Evolutionary conservation across 64 coral and sea anemone species (phyloP), one percentile per base, ranked within the genome.

Genomic region (Acropora tenuis): DNA sequence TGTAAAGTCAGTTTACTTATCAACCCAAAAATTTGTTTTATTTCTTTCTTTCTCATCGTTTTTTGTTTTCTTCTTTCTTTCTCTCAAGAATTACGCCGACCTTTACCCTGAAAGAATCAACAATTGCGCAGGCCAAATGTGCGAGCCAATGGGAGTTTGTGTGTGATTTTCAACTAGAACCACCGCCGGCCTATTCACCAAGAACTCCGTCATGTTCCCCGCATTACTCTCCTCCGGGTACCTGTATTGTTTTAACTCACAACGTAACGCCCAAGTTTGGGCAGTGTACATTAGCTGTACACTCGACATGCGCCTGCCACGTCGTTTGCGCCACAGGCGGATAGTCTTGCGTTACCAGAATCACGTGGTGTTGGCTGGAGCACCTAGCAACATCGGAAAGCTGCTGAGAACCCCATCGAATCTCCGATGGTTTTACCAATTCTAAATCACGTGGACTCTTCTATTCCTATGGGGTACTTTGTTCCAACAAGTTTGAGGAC

Each of bases 131-230:
- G 44, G 7, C 7, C 4, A 30, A 18, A 60, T 47, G 9, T 53
- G 41, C 11, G 43, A 67, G 6, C 41, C 16, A n/a, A 17, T 3
- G 0, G 8, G 9, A 41, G 47, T 19, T 4, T 43, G 48, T 4
- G 11, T 43, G 48, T 4, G 11, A 20, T 6, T 5, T 44, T 3
- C 69, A 19, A 7, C 1, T 78, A 41, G 90, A 84, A 79, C 73
- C 90, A 8, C 90, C 90, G 3, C 90, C 90, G 30, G 81, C 20
- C 16, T 92, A 92, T 52, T 86, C 74, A 48, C 50, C 81, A 86
- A 61, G 45, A n/a, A 60, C 74, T 8, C 48, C 18, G 6, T 30
- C 6, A 41, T n/a, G 20, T 80, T 8, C 48, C 50, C n/a, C 8
- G 78, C 12, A 45, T 77, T 16, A 42, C 7, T 41, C n/a, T 10